Conservation (phyloP, 2,797 vertebrate genomes). For the Sphenopsis melanotis region DNA sequence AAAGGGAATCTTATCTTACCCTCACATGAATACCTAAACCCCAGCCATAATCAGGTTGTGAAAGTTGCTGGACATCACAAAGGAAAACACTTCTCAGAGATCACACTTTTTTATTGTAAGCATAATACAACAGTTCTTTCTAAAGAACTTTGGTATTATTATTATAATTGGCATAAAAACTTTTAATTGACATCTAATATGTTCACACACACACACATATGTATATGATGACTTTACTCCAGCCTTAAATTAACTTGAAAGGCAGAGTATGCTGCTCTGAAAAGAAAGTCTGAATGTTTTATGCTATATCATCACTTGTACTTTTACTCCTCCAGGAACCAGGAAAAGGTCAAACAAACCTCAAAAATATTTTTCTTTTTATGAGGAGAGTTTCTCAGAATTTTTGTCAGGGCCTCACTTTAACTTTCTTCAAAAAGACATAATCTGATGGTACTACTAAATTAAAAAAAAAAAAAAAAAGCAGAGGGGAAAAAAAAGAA, state of each 20-base stretch:
- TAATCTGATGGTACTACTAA: neutral
- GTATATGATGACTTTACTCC: neutral
- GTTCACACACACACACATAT: too few relatives aligned
- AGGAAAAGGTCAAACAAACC: neutral
- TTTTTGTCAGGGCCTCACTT: neutral
- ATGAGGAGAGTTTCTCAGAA: neutral
- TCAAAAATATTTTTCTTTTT: neutral
- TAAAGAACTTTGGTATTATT: neutral
- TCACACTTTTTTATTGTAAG: neutral
- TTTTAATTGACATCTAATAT: neutral
- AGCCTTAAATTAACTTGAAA: neutral
- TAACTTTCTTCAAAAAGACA: neutral
- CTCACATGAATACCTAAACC: neutral
- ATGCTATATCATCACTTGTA: neutral
- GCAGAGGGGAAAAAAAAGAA: accelerated
- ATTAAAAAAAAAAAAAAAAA: neutral
- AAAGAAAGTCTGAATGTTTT: neutral
- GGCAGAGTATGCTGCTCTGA: neutral
- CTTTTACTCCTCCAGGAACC: neutral
- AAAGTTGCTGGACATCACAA: neutral
- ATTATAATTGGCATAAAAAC: neutral
- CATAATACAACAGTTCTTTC: neutral
- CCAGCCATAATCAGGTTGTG: accelerated
- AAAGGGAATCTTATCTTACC: neutral
- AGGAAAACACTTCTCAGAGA: neutral